phyloP scores from a whole-genome alignment of 2,113 vertebrate genomes.

The Phrynosoma platyrhinos region DNA sequence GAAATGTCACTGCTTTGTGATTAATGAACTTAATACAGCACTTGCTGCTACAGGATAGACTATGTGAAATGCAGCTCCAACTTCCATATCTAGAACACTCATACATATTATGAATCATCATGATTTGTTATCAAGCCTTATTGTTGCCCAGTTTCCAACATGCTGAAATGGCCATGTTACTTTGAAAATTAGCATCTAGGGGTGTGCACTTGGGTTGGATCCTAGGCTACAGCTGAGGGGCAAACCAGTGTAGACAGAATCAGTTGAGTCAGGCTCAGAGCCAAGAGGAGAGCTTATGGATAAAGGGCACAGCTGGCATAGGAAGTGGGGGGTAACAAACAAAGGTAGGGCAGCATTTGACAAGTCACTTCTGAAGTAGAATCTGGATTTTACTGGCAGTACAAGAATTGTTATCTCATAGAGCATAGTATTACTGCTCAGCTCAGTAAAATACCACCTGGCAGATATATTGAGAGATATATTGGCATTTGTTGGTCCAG shows the following conservation, averaged over 20 bases:
- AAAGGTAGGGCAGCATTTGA: neutral
- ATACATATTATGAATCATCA: neutral
- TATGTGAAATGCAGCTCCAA: neutral
- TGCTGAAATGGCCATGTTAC: neutral
- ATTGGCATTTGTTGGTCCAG: no score
- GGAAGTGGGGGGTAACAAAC: neutral
- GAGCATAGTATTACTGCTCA: neutral
- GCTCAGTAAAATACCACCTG: neutral
- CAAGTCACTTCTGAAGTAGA: neutral
- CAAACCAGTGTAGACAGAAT: neutral
- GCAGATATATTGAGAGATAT: no score
- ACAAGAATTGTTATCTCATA: neutral
- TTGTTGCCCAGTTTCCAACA: neutral
- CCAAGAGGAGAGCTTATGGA: neutral
- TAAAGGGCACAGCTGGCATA: no score
- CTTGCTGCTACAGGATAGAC: slow-evolving; percentile 4
- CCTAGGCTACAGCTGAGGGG: neutral
- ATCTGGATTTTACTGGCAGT: neutral
- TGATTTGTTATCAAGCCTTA: neutral
- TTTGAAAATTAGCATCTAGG: neutral
- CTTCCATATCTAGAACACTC: slow-evolving; percentile 6
- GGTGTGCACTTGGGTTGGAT: neutral
- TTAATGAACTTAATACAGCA: slow-evolving; percentile 34
- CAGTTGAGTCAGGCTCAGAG: neutral
- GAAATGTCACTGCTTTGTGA: slow-evolving; percentile 40